phyloP scores from a whole-genome alignment of 1,140 invertebrate species.

The Procambarus virginalis region DNA sequence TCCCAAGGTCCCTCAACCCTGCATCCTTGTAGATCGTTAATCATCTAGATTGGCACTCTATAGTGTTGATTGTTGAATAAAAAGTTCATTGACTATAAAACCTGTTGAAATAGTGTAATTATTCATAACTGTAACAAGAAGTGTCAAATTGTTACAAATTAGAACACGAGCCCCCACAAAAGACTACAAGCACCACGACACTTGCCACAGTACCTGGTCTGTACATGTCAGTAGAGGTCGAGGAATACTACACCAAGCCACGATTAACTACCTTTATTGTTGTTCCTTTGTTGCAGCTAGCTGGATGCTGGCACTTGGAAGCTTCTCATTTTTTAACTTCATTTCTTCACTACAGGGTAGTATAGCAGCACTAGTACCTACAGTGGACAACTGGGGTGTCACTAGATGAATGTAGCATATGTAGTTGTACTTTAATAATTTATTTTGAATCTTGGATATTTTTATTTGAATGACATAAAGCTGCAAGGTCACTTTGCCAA shows the following conservation, averaged over 20 bases:
- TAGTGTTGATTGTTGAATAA: background rate
- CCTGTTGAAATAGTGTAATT: background rate
- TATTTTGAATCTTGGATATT: conserved; percentile 12
- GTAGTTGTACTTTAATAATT: conserved; percentile 10
- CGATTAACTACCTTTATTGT: conserved; percentile 22
- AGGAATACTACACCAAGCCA: conserved; percentile 14
- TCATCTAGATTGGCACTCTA: conserved; percentile 14
- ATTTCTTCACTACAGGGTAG: conserved; percentile 59
- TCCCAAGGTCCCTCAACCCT: background rate
- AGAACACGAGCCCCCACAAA: background rate
- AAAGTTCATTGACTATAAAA: background rate
- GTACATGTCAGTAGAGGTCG: background rate
- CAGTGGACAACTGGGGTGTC: conserved; percentile 26
- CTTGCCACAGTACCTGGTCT: background rate
- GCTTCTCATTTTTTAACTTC: conserved; percentile 45
- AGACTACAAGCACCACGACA: background rate
- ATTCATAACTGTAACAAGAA: background rate
- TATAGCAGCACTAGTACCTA: conserved; percentile 52
- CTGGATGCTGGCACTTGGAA: conserved; percentile 43
- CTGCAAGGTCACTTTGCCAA: too few relatives aligned
- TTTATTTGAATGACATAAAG: background rate
- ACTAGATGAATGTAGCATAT: conserved; percentile 18
- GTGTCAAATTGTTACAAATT: background rate
- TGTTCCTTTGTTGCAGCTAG: conserved; percentile 52
- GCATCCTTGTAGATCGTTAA: background rate